phyloP scores from a whole-genome alignment of 2,797 vertebrate species.

The Malacoraja senta region DNA sequence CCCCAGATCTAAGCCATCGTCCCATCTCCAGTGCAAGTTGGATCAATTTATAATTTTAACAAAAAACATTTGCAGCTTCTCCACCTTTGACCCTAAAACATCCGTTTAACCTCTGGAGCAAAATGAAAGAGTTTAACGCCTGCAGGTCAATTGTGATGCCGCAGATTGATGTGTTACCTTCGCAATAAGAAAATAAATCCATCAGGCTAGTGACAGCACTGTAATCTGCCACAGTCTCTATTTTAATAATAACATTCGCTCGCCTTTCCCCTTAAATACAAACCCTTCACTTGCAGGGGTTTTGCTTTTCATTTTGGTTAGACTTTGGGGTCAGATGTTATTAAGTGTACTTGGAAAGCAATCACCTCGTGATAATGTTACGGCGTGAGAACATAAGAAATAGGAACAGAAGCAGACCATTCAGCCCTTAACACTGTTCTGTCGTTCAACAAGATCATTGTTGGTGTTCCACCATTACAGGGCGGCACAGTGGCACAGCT shows the following conservation, averaged over 20 bases:
- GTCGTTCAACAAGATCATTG: too few species aligned
- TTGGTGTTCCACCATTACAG: too few species aligned
- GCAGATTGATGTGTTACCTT: neutral
- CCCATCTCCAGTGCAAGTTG: neutral
- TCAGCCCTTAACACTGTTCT: too few species aligned
- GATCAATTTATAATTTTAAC: constrained; percentile 17
- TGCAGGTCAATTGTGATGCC: neutral
- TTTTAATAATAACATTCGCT: neutral
- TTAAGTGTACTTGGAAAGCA: neutral
- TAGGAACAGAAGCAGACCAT: too few species aligned
- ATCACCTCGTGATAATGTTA: neutral
- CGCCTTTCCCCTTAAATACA: neutral
- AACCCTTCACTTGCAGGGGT: neutral
- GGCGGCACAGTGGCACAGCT: too few species aligned
- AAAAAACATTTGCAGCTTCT: neutral
- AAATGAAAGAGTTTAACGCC: constrained; percentile 16
- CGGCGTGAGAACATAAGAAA: too few species aligned
- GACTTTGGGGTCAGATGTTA: neutral
- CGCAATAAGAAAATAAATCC: neutral
- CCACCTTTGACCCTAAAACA: constrained; percentile 27
- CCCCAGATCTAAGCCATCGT: neutral
- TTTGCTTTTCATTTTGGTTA: neutral
- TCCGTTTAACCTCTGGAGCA: constrained; percentile 20
- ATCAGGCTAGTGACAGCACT: neutral
- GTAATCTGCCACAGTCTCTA: neutral